phyloP scores from a whole-genome alignment of 1,140 invertebrate genomes.

The Acromyrmex echinatior region DNA sequence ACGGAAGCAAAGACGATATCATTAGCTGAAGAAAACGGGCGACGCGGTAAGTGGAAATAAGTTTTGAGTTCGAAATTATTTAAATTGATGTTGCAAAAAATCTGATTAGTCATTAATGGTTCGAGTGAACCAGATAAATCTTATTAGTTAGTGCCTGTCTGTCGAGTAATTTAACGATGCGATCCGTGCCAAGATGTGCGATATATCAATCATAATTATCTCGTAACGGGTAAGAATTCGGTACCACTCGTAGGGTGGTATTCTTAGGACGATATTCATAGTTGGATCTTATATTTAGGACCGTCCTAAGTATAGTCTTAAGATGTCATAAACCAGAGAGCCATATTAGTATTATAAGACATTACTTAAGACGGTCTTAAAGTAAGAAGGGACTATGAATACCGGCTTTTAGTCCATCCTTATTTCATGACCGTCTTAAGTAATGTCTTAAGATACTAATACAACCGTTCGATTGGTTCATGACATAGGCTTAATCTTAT shows the following conservation, averaged over 20 bases:
- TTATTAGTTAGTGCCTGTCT: background rate
- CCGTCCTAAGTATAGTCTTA: no score
- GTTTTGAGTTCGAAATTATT: background rate
- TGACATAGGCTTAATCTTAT: no score
- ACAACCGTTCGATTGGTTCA: no score
- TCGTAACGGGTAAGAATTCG: background rate
- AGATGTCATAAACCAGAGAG: no score
- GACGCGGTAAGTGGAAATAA: slow-evolving; percentile 9
- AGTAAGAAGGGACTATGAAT: no score
- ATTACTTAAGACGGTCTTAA: no score
- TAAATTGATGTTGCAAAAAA: slow-evolving; percentile 27
- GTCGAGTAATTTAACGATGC: background rate
- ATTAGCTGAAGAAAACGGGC: slow-evolving; percentile 34
- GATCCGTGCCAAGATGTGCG: background rate
- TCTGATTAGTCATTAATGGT: slow-evolving; percentile 19
- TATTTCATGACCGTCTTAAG: no score
- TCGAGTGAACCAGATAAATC: background rate
- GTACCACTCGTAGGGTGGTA: background rate
- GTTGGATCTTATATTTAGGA: no score
- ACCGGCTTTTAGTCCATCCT: no score
- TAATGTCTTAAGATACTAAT: no score
- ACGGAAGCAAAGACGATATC: slow-evolving; percentile 36
- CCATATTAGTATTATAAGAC: no score
- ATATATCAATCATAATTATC: background rate
- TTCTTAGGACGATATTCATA: no score